A percentile compares a stretch with the other conserved stretches of the same genome.
Evolutionary conservation across 2,888 invertebrate species (phyloP).

Genomic region (Mechanitis messenoides): DNA sequence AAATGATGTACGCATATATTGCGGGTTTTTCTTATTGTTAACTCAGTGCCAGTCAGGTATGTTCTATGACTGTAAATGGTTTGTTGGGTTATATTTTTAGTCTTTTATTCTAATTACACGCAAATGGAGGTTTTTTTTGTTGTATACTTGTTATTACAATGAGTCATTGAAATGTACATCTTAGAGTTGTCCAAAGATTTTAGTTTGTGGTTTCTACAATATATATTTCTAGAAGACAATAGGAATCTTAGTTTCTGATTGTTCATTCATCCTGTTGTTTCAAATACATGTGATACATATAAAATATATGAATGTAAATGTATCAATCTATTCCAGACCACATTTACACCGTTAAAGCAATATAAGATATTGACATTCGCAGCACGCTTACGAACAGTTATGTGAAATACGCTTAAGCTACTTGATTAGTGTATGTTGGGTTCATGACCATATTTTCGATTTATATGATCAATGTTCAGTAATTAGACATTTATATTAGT

Average conservation of each 20-base stretch:
- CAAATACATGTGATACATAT: not conserved
- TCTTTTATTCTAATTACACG: conserved; percentile 3
- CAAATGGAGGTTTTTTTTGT: no score
- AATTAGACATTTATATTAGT: not conserved
- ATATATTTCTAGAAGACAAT: not conserved
- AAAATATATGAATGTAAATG: not conserved
- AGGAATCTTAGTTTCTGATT: not conserved
- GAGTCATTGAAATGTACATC: no score
- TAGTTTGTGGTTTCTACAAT: no score
- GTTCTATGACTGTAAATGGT: conserved; percentile 17
- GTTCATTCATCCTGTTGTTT: not conserved
- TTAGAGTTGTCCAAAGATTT: no score
- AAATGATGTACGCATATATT: conserved; percentile 25
- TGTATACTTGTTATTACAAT: no score
- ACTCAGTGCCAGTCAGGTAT: conserved; percentile 25
- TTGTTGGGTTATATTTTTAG: conserved; percentile 6
- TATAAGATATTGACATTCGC: conserved; percentile 18
- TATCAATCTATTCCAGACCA: conserved; percentile 9
- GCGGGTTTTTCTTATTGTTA: conserved; percentile 49
- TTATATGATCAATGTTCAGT: not conserved
- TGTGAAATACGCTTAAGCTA: conserved; percentile 11
- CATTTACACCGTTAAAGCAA: conserved; percentile 18
- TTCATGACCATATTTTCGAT: conserved; percentile 13
- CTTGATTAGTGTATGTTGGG: conserved; percentile 10
- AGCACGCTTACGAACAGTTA: conserved; percentile 13